Percentiles rank a stretch among this genome's conserved stretches.
These are phyloP conservation scores for Rattus rattus DNA, from an alignment of 2,113 vertebrate species.

Conservation along the genomic window DNA sequence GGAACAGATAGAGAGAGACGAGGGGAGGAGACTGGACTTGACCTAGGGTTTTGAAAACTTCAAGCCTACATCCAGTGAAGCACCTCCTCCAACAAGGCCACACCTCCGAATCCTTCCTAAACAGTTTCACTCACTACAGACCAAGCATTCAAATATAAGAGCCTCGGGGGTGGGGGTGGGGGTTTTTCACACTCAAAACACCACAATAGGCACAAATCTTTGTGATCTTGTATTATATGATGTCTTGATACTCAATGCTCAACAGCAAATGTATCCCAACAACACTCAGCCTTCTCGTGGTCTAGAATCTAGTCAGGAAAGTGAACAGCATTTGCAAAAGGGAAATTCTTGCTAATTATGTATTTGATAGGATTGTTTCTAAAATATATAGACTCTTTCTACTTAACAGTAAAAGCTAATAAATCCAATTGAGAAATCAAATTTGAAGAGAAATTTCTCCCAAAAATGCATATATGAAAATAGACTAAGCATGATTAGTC, in stretches of 20 bases:
- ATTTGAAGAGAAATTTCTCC: constrained; percentile 33
- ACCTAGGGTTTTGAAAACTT: neutral
- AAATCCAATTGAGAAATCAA: constrained; percentile 14
- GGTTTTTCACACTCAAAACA: neutral
- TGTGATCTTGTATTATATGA: neutral
- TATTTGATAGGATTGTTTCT: neutral
- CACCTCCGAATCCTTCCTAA: neutral
- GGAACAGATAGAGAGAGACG: too few species aligned
- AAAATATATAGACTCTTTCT: neutral
- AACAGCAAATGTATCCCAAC: neutral
- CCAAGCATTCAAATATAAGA: neutral
- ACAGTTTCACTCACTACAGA: neutral
- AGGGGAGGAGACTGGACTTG: neutral
- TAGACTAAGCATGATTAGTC: neutral
- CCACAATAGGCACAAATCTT: neutral
- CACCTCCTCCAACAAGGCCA: neutral
- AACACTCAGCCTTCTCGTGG: neutral
- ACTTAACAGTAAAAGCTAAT: neutral
- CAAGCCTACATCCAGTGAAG: neutral
- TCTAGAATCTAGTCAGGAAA: neutral
- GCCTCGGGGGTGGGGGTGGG: too few species aligned
- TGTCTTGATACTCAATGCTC: neutral
- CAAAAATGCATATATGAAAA: neutral
- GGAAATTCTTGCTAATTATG: neutral
- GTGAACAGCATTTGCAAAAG: neutral